A percentile compares a stretch with the other conserved stretches of the same genome.
Conservation (phyloP, 2,888 invertebrate genomes). For the Agrenia bidenticulata region DNA sequence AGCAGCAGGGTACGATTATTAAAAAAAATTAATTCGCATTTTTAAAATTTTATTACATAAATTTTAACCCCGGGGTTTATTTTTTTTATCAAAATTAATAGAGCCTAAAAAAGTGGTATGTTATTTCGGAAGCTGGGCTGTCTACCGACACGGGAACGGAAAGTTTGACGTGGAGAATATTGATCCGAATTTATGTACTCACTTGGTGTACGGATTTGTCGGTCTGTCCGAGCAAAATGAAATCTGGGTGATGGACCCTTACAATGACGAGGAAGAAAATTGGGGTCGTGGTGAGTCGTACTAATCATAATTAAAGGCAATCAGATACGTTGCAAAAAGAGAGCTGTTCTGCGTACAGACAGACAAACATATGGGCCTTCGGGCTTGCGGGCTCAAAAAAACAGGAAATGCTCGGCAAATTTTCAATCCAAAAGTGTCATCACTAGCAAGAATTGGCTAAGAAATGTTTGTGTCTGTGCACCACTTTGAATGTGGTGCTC, state of each 20-base stretch:
- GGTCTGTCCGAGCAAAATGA: slow-evolving; percentile 62
- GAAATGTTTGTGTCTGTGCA: too few relatives aligned
- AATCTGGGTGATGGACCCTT: slow-evolving; percentile 55
- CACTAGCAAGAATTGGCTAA: too few relatives aligned
- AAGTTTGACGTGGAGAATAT: slow-evolving; percentile 63
- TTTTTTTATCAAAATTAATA: background rate
- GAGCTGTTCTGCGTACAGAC: too few relatives aligned
- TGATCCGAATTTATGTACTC: slow-evolving; percentile 54
- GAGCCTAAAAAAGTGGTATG: slow-evolving; percentile 61
- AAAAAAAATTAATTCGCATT: background rate
- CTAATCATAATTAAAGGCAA: background rate
- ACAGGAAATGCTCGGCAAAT: too few relatives aligned
- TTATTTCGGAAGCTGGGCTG: slow-evolving; percentile 73
- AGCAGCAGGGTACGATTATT: background rate
- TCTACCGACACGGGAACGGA: slow-evolving; percentile 66
- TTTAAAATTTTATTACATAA: background rate
- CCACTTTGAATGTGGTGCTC: too few relatives aligned
- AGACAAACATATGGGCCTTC: background rate
- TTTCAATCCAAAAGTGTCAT: too few relatives aligned
- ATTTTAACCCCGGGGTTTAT: background rate
- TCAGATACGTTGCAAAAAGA: background rate
- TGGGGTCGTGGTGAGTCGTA: slow-evolving; percentile 60
- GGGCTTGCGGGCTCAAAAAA: background rate
- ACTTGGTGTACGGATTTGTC: slow-evolving; percentile 67
- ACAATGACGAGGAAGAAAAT: slow-evolving; percentile 64